phyloP scores from a whole-genome alignment of 2,113 vertebrate genomes.

The Colius striatus region DNA sequence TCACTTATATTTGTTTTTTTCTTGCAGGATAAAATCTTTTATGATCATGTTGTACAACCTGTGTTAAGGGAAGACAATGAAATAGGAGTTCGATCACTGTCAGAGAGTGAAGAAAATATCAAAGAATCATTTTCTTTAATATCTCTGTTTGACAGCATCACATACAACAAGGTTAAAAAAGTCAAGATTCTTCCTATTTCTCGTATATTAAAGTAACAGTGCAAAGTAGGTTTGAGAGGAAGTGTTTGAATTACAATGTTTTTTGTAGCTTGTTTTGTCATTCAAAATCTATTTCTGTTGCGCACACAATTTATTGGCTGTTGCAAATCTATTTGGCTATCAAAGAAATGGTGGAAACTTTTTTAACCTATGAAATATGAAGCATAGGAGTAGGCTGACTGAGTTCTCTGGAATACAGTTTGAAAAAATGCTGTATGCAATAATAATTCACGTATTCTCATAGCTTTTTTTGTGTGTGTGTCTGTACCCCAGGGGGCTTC shows the following conservation, averaged over 20 bases:
- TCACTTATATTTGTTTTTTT: constrained; percentile 3
- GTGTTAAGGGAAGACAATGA: constrained; percentile 59
- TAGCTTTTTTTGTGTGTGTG: neutral
- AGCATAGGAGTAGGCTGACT: neutral
- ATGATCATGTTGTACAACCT: constrained; percentile 21
- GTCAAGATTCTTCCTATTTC: neutral
- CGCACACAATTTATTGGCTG: neutral
- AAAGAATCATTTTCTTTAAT: constrained; percentile 59
- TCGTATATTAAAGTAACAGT: neutral
- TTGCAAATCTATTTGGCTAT: neutral
- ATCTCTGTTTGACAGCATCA: constrained; percentile 69
- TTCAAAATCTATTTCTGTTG: neutral
- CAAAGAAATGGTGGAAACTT: neutral
- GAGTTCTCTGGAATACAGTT: neutral
- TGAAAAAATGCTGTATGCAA: neutral
- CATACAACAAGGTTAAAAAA: constrained; percentile 79
- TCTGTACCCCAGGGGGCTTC: constrained; percentile 72
- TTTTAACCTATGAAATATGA: neutral
- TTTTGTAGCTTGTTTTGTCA: neutral
- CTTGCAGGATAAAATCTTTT: constrained; percentile 75
- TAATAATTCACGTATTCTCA: neutral
- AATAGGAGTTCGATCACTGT: constrained; percentile 57
- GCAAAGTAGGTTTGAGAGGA: neutral
- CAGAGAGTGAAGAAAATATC: constrained; percentile 66
- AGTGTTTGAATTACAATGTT: neutral